phyloP scores from a whole-genome alignment of 2,113 vertebrate species.

The Clarias macrocephalus region DNA sequence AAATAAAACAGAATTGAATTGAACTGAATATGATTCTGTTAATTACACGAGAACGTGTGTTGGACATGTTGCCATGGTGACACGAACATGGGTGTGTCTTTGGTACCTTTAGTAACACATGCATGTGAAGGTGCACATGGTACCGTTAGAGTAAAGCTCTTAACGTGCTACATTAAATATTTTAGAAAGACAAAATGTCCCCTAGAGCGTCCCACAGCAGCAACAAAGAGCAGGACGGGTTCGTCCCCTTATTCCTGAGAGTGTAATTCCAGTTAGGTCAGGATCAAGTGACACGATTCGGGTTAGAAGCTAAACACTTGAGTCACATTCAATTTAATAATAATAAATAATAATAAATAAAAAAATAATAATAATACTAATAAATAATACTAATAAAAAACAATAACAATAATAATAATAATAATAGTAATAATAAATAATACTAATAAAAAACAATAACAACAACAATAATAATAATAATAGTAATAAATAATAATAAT shows the following conservation, averaged over 20 bases:
- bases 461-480: no score
- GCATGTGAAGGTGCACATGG: background rate
- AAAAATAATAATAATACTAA: no score
- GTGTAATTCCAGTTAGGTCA: background rate
- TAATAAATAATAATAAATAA: no score
- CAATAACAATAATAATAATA: no score
- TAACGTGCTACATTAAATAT: background rate
- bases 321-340: background rate
- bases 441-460: no score
- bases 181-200: background rate
- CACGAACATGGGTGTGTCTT: background rate
- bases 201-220: background rate
- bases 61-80: background rate
- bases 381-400: no score
- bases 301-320: background rate
- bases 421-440: no score
- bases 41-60: background rate
- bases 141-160: background rate
- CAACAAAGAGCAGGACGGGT: background rate
- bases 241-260: background rate
- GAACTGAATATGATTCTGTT: background rate
- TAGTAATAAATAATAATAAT: no score
- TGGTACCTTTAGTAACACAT: background rate
- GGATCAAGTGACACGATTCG: background rate
- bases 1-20: no score